A percentile compares a stretch with the other conserved stretches of the same genome.
These are phyloP conservation scores for Phaethon lepturus DNA, from an alignment of 2,113 vertebrate genomes.

Conservation along the genomic window DNA sequence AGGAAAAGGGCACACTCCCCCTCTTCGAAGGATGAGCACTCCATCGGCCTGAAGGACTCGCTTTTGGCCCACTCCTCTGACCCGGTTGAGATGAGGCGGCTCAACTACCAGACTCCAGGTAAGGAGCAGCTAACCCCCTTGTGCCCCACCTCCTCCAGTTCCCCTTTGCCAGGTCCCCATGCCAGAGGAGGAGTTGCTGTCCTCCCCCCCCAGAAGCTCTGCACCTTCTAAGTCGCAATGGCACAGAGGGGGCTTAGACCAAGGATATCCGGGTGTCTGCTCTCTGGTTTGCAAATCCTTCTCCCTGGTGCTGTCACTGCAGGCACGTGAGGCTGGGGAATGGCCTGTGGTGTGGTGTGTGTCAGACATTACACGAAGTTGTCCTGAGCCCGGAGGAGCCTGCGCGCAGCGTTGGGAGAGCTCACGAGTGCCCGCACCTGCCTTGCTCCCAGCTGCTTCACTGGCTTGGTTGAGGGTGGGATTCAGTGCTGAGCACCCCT, in stretches of 20 bases:
- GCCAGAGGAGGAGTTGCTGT: not conserved
- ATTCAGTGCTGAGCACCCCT: not conserved
- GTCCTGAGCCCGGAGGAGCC: not conserved
- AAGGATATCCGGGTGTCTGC: not conserved
- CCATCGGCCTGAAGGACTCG: constrained; percentile 88
- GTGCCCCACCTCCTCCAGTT: not conserved
- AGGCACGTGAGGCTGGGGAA: not conserved
- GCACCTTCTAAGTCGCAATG: not conserved
- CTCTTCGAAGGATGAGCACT: constrained; percentile 90
- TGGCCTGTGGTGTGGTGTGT: not conserved
- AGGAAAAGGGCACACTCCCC: constrained; percentile 92
- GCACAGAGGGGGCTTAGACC: not conserved
- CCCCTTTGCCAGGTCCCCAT: not conserved
- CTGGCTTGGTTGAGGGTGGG: not conserved
- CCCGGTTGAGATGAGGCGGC: constrained; percentile 93
- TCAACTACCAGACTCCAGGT: constrained; percentile 97
- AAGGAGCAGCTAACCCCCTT: constrained; percentile 9
- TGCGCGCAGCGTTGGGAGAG: rapidly evolving
- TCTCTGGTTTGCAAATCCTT: not conserved
- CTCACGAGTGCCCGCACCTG: not conserved
- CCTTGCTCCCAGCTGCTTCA: rapidly evolving
- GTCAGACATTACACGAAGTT: not conserved
- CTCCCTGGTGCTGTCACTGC: not conserved
- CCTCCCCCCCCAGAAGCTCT: not conserved
- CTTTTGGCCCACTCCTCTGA: constrained; percentile 89